A percentile compares a stretch with the other conserved stretches of the same genome.
Evolutionary conservation across 2,888 invertebrate species (phyloP).

Genomic region (Diaphora mendica): DNA sequence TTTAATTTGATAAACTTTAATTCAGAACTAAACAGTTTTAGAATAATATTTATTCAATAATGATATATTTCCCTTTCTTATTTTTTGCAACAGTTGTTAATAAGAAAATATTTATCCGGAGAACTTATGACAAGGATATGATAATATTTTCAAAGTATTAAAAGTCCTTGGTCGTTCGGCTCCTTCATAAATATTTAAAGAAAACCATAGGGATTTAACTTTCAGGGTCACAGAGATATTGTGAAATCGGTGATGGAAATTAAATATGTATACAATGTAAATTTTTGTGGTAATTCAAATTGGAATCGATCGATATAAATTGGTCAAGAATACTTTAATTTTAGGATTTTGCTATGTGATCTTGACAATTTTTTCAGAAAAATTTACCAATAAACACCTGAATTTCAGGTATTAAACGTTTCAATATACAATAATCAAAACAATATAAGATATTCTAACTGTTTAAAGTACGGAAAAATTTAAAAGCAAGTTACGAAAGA

Average conservation of each 20-base stretch:
- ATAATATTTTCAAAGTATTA: constrained; percentile 74
- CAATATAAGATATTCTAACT: not conserved
- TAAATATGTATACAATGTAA: constrained; percentile 45
- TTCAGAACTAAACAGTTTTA: not conserved
- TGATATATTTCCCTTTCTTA: constrained; percentile 36
- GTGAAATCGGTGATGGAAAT: constrained; percentile 24
- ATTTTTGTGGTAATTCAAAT: constrained; percentile 23
- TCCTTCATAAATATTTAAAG: constrained; percentile 80
- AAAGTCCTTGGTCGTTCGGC: constrained; percentile 70
- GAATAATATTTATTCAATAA: constrained; percentile 2
- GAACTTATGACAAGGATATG: constrained; percentile 67
- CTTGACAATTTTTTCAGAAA: not conserved
- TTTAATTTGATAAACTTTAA: not conserved
- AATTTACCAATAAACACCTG: not conserved
- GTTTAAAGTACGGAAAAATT: not conserved
- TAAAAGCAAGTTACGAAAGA: constrained; percentile 18
- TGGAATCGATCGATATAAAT: constrained; percentile 23
- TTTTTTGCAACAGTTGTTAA: constrained; percentile 51
- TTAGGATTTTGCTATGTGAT: not conserved
- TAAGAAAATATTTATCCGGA: constrained; percentile 60
- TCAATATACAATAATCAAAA: constrained; percentile 22
- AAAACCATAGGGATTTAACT: constrained; percentile 75
- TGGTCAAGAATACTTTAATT: constrained; percentile 6
- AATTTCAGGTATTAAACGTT: not conserved
- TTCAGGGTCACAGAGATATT: constrained; percentile 64